Evolutionary conservation across 2,113 vertebrate genomes (phyloP).

Genomic region (Arothron firmamentum): DNA sequence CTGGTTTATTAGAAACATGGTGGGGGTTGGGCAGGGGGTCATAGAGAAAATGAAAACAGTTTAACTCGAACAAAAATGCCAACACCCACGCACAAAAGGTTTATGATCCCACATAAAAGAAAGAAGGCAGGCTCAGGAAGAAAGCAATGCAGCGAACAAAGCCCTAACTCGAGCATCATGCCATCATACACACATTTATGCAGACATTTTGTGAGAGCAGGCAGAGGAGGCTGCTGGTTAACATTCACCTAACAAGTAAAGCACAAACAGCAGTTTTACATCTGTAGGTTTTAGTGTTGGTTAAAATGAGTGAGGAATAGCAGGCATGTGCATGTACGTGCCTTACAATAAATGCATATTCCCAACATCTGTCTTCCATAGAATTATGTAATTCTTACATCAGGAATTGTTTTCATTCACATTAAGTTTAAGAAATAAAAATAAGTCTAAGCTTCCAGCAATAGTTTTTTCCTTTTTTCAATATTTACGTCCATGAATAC

Average conservation of each 20-base stretch:
- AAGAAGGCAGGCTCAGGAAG: slow-evolving; percentile 19
- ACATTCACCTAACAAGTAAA: neutral
- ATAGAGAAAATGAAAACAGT: neutral
- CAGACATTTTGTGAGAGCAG: slow-evolving; percentile 30
- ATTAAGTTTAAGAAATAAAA: slow-evolving; percentile 4
- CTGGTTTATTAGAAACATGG: neutral
- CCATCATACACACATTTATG: slow-evolving; percentile 17
- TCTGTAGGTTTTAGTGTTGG: too few species aligned
- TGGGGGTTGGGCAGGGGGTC: neutral
- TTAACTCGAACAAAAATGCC: slow-evolving; percentile 2
- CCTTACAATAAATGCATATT: too few species aligned
- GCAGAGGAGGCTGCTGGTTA: slow-evolving; percentile 40
- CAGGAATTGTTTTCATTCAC: too few species aligned
- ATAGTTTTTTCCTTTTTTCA: neutral
- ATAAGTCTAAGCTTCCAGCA: neutral
- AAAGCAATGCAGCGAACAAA: slow-evolving; percentile 49
- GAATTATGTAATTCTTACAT: neutral
- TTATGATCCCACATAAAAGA: slow-evolving; percentile 46
- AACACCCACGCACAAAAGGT: slow-evolving; percentile 15
- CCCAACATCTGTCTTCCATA: too few species aligned
- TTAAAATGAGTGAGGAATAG: too few species aligned
- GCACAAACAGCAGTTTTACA: too few species aligned
- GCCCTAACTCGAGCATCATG: neutral
- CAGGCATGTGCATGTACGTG: too few species aligned
- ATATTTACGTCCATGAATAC: neutral